Evolutionary conservation across 2,113 vertebrate species (phyloP), one percentile per base, ranked within the genome.

Genomic region (Alectura lathami): DNA sequence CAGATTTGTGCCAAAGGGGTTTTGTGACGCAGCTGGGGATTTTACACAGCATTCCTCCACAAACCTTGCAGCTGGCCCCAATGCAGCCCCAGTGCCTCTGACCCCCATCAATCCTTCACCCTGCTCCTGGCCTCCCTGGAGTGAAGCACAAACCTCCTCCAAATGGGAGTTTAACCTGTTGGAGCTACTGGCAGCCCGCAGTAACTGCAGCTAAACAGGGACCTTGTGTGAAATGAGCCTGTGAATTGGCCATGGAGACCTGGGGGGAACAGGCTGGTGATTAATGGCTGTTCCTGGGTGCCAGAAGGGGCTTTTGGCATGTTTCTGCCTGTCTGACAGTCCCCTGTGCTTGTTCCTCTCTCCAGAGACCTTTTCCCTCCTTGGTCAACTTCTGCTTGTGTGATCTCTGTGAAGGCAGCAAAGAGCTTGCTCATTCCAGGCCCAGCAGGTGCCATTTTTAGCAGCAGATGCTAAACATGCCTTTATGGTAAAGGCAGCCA

Each of bases 191-290:
- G 43, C 48, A 86, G 74, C 74, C 78, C 4, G 1, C 2, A 20
- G 67, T 18, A 77, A 62, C 53, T 83, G 81, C 68, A 77, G 80
- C 54, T 54, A 47, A 22, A 36, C 11, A 2, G 51, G 45, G 68
- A 20, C 40, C 34, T 48, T 74, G 47, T 11, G 21, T 20, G 79
- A 56, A 43, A 38, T 17, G 7, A 0, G 1, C 48, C 63, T 40
- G 20, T 0, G 1, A 34, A 45, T 40, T 1, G 0, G 11, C 51
- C 32, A 15, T 23, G 17, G 72, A 66, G 63, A 53, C 36, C 68
- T 66, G 40, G 47, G 69, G 81, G 64, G 45, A 62, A 43, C 30
- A 27, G 30, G 54, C 22, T 77, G n/a, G 22, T 29, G 27, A 47
- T 38, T 42, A 15, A 57, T 82, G 82, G 88, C 78, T 11, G 2